A percentile compares a stretch with the other conserved stretches of the same genome.
Evolutionary conservation across 2,888 invertebrate genomes (phyloP).

Genomic region (Sylvicola fuscatus): DNA sequence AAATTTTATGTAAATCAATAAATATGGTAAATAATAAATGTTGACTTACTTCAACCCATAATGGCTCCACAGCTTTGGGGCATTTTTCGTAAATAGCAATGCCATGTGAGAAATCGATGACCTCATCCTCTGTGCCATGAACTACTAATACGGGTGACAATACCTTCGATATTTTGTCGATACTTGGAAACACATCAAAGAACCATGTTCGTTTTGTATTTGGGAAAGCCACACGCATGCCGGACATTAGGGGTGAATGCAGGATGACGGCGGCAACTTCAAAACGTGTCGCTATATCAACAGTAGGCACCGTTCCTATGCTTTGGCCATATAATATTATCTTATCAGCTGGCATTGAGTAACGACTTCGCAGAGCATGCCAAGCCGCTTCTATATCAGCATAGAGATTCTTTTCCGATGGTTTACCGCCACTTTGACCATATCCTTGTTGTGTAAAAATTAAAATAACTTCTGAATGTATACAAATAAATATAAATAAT

Average conservation of each 20-base stretch:
- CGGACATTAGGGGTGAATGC: conserved; percentile 88
- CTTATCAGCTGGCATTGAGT: conserved; percentile 71
- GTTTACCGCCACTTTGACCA: conserved; percentile 76
- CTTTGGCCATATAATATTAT: conserved; percentile 91
- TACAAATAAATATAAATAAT: too few species aligned
- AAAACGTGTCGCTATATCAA: conserved; percentile 74
- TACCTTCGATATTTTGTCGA: conserved; percentile 90
- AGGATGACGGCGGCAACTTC: conserved; percentile 82
- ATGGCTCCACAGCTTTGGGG: conserved; percentile 81
- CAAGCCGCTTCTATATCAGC: conserved; percentile 88
- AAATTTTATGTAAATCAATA: too few species aligned
- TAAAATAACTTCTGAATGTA: background rate
- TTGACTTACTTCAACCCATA: conserved; percentile 79
- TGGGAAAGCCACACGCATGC: conserved; percentile 89
- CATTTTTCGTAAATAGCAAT: conserved; percentile 84
- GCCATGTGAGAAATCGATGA: conserved; percentile 91
- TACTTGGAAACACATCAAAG: conserved; percentile 92
- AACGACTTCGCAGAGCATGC: conserved; percentile 61
- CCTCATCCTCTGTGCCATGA: conserved; percentile 92
- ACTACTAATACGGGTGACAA: conserved; percentile 88
- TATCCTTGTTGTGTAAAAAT: conserved; percentile 37
- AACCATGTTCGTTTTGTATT: conserved; percentile 89
- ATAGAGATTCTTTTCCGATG: conserved; percentile 90
- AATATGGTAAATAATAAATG: too few species aligned
- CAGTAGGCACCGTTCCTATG: conserved; percentile 89